These are phyloP conservation scores for Argyrosomus japonicus DNA, from an alignment of 2,113 vertebrate genomes.

Conservation along the genomic window DNA sequence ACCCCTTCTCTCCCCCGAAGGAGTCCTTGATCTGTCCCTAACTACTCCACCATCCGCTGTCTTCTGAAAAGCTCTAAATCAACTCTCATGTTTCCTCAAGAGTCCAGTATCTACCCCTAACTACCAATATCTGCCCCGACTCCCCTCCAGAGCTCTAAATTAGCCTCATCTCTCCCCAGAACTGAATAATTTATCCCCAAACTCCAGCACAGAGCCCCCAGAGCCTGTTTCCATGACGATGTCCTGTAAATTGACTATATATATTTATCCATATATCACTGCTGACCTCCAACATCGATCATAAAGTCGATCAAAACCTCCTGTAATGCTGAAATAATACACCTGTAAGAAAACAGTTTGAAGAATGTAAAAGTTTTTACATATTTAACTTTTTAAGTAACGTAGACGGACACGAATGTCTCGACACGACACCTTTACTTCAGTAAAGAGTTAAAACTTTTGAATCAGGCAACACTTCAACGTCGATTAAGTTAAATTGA, in stretches of 20 bases:
- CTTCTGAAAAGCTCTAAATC: not conserved
- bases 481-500: no score
- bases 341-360: no score
- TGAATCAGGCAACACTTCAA: not conserved
- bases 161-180: not conserved
- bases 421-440: no score
- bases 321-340: no score
- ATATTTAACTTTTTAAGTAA: no score
- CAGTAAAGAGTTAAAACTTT: no score
- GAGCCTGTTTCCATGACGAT: not conserved
- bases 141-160: not conserved
- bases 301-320: no score
- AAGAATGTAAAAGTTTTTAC: no score
- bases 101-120: not conserved
- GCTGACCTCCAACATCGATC: no score
- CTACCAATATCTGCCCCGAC: not conserved
- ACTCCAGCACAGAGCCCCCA: not conserved
- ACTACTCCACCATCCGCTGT: not conserved
- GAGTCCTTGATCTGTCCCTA: not conserved
- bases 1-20: not conserved
- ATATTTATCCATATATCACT: not conserved
- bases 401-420: no score
- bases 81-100: not conserved
- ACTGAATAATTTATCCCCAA: not conserved
- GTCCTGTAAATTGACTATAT: no score